phyloP scores from a whole-genome alignment of 2,888 invertebrate species.

The Odontothrips loti region DNA sequence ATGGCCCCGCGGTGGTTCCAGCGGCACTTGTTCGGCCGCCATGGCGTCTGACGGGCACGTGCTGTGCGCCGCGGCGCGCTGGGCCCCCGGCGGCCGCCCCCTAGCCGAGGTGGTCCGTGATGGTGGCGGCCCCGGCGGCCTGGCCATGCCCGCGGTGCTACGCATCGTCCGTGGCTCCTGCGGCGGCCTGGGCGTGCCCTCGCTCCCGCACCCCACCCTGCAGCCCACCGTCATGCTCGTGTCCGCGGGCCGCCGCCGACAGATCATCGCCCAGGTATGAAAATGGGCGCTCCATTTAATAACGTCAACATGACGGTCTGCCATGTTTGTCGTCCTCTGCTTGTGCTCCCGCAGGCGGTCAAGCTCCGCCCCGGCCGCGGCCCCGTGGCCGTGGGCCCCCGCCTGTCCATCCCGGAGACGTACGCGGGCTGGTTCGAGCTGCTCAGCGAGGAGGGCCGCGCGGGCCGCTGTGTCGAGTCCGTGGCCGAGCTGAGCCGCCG shows the following conservation, averaged over 20 bases:
- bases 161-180: constrained; percentile 93
- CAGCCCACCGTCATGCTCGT: constrained; percentile 82
- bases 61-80: constrained; percentile 76
- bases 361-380: constrained; percentile 85
- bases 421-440: constrained; percentile 92
- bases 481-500: constrained; percentile 73
- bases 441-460: constrained; percentile 87
- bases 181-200: constrained; percentile 83
- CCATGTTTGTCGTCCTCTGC: background rate
- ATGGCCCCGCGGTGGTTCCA: too few species aligned
- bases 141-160: constrained; percentile 75
- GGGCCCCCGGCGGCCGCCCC: constrained; percentile 69
- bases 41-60: constrained; percentile 91
- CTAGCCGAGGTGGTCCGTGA: constrained; percentile 62
- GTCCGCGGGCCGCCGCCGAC: constrained; percentile 77
- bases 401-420: constrained; percentile 83
- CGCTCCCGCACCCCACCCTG: constrained; percentile 77
- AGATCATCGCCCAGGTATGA: constrained; percentile 62
- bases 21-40: constrained; percentile 40
- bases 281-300: too few species aligned
- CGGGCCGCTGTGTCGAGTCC: constrained; percentile 83
- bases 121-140: constrained; percentile 50
- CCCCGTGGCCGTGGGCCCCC: constrained; percentile 72
- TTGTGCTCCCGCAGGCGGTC: constrained; percentile 59
- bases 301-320: background rate